These are phyloP conservation scores for Gymnodraco acuticeps DNA, from an alignment of 2,797 vertebrate genomes.

Conservation along the genomic window DNA sequence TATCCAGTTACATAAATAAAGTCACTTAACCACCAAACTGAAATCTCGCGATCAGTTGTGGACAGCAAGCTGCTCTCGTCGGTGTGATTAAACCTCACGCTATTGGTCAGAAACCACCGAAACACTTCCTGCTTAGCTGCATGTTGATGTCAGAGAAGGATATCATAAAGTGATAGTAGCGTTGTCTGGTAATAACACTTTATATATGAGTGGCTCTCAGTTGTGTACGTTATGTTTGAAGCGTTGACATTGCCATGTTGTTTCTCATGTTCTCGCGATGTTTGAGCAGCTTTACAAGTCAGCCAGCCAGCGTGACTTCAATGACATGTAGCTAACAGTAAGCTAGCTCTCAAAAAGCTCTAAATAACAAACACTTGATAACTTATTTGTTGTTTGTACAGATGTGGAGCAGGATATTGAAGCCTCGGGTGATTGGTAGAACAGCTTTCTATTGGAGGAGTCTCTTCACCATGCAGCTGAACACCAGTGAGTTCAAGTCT, in stretches of 20 bases:
- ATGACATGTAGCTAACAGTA: neutral
- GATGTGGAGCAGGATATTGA: slow-evolving; percentile 83
- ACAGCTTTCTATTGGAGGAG: slow-evolving; percentile 67
- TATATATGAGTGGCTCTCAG: neutral
- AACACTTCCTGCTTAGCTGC: slow-evolving; percentile 44
- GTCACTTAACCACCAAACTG: rapidly evolving
- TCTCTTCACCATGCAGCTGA: slow-evolving; percentile 89
- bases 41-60: slow-evolving; percentile 57
- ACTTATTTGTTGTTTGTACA: slow-evolving; percentile 28
- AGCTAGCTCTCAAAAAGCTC: neutral
- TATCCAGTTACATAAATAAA: neutral
- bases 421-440: slow-evolving; percentile 45
- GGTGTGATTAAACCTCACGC: neutral
- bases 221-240: neutral
- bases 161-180: neutral
- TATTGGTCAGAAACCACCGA: slow-evolving; percentile 48
- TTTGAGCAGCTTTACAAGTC: neutral
- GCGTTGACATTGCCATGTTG: neutral
- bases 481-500: slow-evolving; percentile 90
- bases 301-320: neutral
- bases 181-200: neutral
- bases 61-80: neutral
- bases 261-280: too few species aligned
- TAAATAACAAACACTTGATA: neutral
- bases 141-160: neutral